phyloP scores from a whole-genome alignment of 2,113 vertebrate species.

The Sturnira hondurensis region DNA sequence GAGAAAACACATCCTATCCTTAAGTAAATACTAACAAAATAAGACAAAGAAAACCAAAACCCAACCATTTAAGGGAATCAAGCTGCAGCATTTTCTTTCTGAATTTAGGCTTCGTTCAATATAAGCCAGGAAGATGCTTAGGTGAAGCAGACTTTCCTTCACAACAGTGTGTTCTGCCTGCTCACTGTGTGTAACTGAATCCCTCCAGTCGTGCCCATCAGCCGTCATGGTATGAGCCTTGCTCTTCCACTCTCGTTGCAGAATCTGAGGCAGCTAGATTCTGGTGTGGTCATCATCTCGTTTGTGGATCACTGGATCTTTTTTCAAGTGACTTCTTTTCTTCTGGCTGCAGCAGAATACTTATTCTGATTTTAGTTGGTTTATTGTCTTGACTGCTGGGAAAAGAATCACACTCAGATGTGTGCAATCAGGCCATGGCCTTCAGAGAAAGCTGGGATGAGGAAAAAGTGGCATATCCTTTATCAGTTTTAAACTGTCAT shows the following conservation, averaged over 20 bases:
- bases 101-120: background rate
- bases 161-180: background rate
- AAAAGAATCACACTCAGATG: background rate
- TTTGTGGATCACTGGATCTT: background rate
- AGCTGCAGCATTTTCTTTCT: background rate
- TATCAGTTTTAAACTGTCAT: background rate
- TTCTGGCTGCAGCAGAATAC: background rate
- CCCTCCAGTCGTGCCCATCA: background rate
- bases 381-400: background rate
- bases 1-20: constrained; percentile 1
- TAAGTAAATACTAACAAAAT: background rate
- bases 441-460: background rate
- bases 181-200: background rate
- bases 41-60: constrained; percentile 29
- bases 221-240: background rate
- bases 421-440: background rate
- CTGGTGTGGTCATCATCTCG: background rate
- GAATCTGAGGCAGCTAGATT: background rate
- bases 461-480: background rate
- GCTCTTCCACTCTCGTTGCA: background rate
- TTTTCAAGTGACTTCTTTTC: background rate
- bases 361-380: constrained; percentile 5
- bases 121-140: constrained; percentile 5
- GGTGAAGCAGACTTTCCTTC: background rate
- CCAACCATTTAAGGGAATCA: background rate